phyloP scores from a whole-genome alignment of 2,888 invertebrate genomes.

The Chrysotoxum bicinctum region DNA sequence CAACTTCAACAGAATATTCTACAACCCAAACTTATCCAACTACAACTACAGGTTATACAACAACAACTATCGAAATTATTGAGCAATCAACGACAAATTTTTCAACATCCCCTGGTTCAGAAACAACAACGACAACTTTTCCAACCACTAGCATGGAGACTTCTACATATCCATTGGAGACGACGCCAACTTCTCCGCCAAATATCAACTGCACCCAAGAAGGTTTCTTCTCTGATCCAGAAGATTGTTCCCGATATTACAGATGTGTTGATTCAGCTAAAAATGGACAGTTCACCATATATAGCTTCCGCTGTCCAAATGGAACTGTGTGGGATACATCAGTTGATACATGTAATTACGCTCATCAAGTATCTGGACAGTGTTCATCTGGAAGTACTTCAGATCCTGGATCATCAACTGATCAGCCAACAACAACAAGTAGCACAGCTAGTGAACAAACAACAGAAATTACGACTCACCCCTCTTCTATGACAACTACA shows the following conservation, averaged over 20 bases:
- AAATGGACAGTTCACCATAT: conserved; percentile 81
- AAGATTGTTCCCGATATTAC: conserved; percentile 84
- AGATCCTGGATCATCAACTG: conserved; percentile 52
- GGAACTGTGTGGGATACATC: conserved; percentile 85
- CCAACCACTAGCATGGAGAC: conserved; percentile 72
- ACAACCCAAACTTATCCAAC: conserved; percentile 27
- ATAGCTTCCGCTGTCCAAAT: conserved; percentile 83
- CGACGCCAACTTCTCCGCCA: conserved; percentile 52
- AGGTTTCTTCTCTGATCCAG: conserved; percentile 81
- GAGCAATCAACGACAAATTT: conserved; percentile 18
- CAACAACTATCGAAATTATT: conserved; percentile 71
- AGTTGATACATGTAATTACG: conserved; percentile 83
- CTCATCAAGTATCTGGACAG: conserved; percentile 77
- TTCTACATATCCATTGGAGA: conserved; percentile 49
- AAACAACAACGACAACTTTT: conserved; percentile 42
- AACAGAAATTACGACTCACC: conserved; percentile 55
- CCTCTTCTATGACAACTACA: conserved; percentile 68
- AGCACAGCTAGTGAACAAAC: conserved; percentile 52
- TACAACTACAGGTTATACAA: conserved; percentile 66
- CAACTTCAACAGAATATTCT: conserved; percentile 24
- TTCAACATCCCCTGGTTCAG: conserved; percentile 71
- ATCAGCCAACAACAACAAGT: conserved; percentile 38
- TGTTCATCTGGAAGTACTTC: conserved; percentile 76
- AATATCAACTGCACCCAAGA: conserved; percentile 79
- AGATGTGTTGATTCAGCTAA: conserved; percentile 82